These are phyloP conservation scores for Rhaphigaster nebulosa DNA, from an alignment of 2,888 invertebrate species.

Conservation along the genomic window DNA sequence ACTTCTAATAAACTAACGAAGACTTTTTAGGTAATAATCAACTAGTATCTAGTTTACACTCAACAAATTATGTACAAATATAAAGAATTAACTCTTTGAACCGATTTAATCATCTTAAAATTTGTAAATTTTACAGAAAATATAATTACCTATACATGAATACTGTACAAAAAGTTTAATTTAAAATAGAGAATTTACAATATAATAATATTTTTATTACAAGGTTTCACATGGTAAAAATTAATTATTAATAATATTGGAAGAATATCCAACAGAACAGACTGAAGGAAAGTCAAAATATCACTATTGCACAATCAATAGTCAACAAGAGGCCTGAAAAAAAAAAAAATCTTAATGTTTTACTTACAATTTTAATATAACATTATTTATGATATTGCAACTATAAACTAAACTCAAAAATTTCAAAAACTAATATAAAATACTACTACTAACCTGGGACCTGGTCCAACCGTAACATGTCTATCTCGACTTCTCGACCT, in stretches of 20 bases:
- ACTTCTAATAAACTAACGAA: background rate
- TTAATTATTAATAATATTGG: constrained; percentile 13
- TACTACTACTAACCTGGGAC: background rate
- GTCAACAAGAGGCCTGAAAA: constrained; percentile 59
- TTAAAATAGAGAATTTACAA: constrained; percentile 6
- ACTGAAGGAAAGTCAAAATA: background rate
- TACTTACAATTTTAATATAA: background rate
- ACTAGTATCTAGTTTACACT: background rate
- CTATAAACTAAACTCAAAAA: background rate
- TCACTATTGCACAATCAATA: constrained; percentile 26
- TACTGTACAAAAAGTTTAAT: constrained; percentile 15
- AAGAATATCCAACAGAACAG: constrained; percentile 28
- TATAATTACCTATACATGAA: background rate
- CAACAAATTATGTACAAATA: constrained; percentile 9
- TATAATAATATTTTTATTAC: constrained; percentile 30
- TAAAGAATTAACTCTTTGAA: background rate
- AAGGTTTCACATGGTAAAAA: constrained; percentile 10
- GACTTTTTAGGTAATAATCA: background rate
- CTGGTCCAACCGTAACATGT: constrained; percentile 38
- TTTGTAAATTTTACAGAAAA: constrained; percentile 15
- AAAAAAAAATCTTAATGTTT: background rate
- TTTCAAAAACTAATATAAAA: background rate
- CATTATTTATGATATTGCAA: background rate
- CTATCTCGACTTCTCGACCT: constrained; percentile 53
- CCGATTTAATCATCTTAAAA: background rate